Conservation (phyloP, 2,797 vertebrate genomes). For the Pitangus sulphuratus region DNA sequence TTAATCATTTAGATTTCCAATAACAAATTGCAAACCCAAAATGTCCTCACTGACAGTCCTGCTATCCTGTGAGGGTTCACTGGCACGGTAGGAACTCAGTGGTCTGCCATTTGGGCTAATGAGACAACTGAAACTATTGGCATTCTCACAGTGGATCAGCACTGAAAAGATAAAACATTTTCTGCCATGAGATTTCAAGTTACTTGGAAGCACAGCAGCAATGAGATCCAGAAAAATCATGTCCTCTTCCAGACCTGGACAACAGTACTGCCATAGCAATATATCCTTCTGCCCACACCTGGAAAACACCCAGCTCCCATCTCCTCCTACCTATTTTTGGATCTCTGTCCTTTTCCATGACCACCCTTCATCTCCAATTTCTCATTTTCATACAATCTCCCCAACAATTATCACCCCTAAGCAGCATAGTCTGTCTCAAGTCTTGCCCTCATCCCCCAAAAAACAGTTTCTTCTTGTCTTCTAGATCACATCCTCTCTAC, state of each 20-base stretch:
- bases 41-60: not conserved
- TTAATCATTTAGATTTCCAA: not conserved
- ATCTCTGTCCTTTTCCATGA: not conserved
- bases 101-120: not conserved
- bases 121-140: not conserved
- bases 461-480: not conserved
- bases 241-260: not conserved
- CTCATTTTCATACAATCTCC: not conserved
- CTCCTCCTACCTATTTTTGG: not conserved
- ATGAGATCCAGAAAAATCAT: not conserved
- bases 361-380: accelerated
- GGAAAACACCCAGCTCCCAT: accelerated
- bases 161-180: not conserved
- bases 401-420: not conserved
- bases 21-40: not conserved
- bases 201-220: not conserved
- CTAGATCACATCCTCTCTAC: not conserved
- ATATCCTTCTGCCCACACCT: not conserved
- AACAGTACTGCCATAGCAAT: not conserved
- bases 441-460: not conserved
- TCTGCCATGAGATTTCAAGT: not conserved
- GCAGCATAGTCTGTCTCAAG: not conserved
- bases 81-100: not conserved
- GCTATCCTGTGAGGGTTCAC: not conserved
- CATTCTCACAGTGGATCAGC: not conserved